Evolutionary conservation across 2,797 vertebrate genomes (phyloP).

Genomic region (Leptoclinus maculatus): DNA sequence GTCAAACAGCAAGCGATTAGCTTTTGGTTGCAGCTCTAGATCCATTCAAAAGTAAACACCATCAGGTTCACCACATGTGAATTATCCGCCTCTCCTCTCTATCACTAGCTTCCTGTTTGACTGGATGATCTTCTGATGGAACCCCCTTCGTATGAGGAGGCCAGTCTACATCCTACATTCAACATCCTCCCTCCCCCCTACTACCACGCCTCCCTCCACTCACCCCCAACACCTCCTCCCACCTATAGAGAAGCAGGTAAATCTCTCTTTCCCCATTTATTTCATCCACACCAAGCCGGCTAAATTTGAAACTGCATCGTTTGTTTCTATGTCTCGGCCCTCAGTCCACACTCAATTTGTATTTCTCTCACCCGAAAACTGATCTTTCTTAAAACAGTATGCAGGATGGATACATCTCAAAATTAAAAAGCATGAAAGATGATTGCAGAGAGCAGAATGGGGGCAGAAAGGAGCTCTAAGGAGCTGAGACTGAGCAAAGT

Average conservation of each 20-base stretch:
- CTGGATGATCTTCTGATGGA: slow-evolving; percentile 67
- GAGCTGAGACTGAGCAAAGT: not conserved
- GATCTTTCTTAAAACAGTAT: not conserved
- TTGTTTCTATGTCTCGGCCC: not conserved
- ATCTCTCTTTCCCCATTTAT: not conserved
- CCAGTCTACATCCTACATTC: slow-evolving; percentile 23
- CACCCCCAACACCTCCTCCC: slow-evolving; percentile 70
- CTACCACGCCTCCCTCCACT: slow-evolving; percentile 29
- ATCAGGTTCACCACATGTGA: not conserved
- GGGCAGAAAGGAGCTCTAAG: not conserved
- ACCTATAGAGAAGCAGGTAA: slow-evolving; percentile 73
- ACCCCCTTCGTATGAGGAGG: slow-evolving; percentile 73
- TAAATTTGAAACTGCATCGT: not conserved
- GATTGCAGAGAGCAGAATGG: not conserved
- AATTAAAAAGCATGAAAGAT: not conserved
- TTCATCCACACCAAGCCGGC: not conserved
- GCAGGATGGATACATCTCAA: not conserved
- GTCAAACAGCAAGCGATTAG: not conserved
- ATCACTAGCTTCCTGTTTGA: slow-evolving; percentile 37
- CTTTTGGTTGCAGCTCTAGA: not conserved
- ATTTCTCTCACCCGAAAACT: not conserved
- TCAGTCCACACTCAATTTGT: not conserved
- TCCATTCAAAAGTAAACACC: not conserved
- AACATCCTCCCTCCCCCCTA: slow-evolving; percentile 39
- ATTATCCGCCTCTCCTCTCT: not conserved